Evolutionary conservation across 2,797 vertebrate species (phyloP).

Genomic region (Pipistrellus pygmaeus): DNA sequence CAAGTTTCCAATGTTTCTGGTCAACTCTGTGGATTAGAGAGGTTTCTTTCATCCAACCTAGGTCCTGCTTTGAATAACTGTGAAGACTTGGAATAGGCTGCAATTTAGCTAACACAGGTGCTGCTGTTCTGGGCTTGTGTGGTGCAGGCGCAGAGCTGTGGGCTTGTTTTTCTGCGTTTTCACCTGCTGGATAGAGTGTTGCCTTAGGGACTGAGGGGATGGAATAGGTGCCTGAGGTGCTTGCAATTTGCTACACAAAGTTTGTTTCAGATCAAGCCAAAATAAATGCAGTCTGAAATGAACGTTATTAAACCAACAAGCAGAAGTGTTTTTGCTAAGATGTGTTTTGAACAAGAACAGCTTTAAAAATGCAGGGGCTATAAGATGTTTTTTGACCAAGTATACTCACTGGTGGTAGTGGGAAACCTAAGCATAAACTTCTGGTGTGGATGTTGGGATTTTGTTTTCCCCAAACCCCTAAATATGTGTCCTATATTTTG

Average conservation of each 20-base stretch:
- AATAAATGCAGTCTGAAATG: background rate
- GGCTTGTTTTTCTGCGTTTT: background rate
- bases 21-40: background rate
- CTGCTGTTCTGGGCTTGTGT: background rate
- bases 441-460: background rate
- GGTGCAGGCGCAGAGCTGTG: background rate
- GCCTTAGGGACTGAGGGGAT: background rate
- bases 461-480: accelerated
- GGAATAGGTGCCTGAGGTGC: background rate
- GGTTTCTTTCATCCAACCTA: background rate
- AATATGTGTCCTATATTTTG: background rate
- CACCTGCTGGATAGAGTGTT: background rate
- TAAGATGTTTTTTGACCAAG: conserved; percentile 14
- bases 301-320: background rate
- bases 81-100: background rate
- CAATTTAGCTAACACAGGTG: background rate
- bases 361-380: background rate
- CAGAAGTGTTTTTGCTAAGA: background rate
- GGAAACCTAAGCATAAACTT: background rate
- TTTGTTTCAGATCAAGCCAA: background rate
- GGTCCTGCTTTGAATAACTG: background rate
- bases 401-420: background rate
- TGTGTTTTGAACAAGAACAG: background rate
- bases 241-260: background rate
- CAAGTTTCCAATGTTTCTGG: background rate